A percentile compares a stretch with the other conserved stretches of the same genome.
Conservation (phyloP, 2,797 vertebrate species). For the Lepidocolaptes lacrymiger region DNA sequence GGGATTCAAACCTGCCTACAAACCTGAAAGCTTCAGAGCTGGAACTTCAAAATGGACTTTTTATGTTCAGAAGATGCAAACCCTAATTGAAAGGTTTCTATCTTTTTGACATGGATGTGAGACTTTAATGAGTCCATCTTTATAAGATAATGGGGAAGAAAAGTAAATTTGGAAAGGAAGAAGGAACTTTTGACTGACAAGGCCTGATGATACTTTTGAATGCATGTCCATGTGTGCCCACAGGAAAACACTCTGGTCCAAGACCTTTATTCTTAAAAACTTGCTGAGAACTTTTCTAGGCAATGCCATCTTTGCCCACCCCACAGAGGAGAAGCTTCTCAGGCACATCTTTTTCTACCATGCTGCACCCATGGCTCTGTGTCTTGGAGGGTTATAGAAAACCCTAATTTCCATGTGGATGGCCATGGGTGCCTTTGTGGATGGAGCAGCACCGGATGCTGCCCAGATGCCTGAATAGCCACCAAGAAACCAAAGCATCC, state of each 20-base stretch:
- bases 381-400: neutral
- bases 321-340: neutral
- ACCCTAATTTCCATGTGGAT: slow-evolving; percentile 16
- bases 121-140: neutral
- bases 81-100: neutral
- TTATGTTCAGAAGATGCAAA: neutral
- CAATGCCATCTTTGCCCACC: neutral
- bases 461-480: neutral
- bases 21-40: neutral
- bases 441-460: neutral
- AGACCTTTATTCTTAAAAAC: neutral
- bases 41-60: neutral
- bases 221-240: fast-evolving
- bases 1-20: neutral
- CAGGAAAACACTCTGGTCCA: fast-evolving
- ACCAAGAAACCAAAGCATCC: slow-evolving; percentile 28
- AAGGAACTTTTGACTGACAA: neutral
- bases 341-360: fast-evolving
- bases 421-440: neutral
- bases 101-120: neutral
- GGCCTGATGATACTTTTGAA: neutral
- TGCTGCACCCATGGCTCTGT: neutral
- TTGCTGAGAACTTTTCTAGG: neutral
- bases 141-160: neutral
- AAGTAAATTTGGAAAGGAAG: neutral